Percentiles rank a stretch among this genome's conserved stretches.
These are phyloP conservation scores for Acleris holmiana DNA, from an alignment of 2,888 invertebrate genomes.

Conservation along the genomic window DNA sequence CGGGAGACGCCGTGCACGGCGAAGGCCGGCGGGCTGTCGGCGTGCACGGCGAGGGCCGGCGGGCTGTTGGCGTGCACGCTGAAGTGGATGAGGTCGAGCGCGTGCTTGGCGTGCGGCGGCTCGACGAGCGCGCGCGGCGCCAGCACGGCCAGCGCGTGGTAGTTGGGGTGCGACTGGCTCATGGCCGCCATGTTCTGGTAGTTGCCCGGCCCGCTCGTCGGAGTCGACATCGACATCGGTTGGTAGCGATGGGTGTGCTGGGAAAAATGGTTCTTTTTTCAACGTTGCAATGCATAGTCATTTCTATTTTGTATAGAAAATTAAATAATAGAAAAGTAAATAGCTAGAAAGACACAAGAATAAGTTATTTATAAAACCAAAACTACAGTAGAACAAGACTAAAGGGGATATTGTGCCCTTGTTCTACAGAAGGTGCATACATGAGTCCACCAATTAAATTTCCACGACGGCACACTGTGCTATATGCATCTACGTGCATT, in stretches of 20 bases:
- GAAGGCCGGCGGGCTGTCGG: slow-evolving; percentile 52
- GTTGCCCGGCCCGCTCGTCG: slow-evolving; percentile 57
- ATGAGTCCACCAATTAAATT: no score
- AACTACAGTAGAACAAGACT: no score
- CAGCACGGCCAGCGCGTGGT: slow-evolving; percentile 47
- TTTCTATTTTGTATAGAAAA: no score
- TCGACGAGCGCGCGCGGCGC: slow-evolving; percentile 65
- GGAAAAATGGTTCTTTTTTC: slow-evolving; percentile 15
- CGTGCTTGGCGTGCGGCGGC: slow-evolving; percentile 65
- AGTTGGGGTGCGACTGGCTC: slow-evolving; percentile 73
- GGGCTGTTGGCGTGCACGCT: slow-evolving; percentile 58
- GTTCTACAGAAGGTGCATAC: no score
- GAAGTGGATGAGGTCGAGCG: slow-evolving; percentile 71
- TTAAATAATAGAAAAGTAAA: no score
- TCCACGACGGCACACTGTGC: no score
- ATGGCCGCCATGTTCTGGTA: slow-evolving; percentile 71
- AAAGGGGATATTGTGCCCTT: no score
- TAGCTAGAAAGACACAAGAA: no score
- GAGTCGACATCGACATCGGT: slow-evolving; percentile 75
- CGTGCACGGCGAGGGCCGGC: slow-evolving; percentile 59
- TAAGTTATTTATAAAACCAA: no score
- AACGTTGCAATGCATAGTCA: no score
- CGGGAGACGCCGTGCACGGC: slow-evolving; percentile 63
- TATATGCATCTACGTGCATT: no score
- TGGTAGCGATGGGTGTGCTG: slow-evolving; percentile 73